Evolutionary conservation across 2,113 vertebrate genomes (phyloP).

Genomic region (Halcyon senegalensis): DNA sequence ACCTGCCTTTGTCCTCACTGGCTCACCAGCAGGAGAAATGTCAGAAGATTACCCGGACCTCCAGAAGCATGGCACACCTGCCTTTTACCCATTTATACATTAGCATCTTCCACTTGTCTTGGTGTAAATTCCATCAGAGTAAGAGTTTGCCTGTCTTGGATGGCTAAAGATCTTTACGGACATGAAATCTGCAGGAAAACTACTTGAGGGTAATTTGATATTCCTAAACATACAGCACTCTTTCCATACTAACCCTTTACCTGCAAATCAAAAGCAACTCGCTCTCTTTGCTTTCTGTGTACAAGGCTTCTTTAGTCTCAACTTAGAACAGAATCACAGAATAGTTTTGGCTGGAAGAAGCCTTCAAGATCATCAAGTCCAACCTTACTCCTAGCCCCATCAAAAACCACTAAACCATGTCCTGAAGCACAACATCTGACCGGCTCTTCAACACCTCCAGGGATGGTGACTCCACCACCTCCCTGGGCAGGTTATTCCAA

Average conservation of each 20-base stretch:
- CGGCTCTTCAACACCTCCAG: no score
- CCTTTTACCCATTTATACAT: not conserved
- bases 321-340: not conserved
- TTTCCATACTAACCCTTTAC: not conserved
- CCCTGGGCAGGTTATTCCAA: no score
- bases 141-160: not conserved
- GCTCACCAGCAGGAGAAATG: not conserved
- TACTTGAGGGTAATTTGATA: not conserved
- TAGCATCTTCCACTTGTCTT: not conserved
- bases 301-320: not conserved
- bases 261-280: not conserved
- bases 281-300: not conserved
- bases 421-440: no score
- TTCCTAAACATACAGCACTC: not conserved
- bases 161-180: not conserved
- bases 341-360: no score
- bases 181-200: not conserved
- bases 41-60: not conserved
- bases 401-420: no score
- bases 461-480: no score
- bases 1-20: not conserved
- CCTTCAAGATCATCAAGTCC: no score
- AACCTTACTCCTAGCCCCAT: no score
- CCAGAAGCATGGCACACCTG: not conserved
- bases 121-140: not conserved